These are phyloP conservation scores for Clepsis dumicolana DNA, from an alignment of 2,888 invertebrate genomes.

Conservation along the genomic window DNA sequence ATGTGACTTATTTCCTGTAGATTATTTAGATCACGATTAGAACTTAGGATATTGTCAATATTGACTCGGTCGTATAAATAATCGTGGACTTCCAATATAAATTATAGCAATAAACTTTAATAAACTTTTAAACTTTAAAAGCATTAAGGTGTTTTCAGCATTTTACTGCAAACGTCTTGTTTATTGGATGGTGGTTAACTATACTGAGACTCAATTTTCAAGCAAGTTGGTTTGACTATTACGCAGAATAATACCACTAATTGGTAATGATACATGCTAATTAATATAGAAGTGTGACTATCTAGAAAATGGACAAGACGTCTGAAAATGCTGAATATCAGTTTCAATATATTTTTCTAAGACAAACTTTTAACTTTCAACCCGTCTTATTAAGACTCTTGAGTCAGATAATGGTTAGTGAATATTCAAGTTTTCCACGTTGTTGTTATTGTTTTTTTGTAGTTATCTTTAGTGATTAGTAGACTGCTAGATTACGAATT, in stretches of 20 bases:
- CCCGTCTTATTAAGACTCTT: constrained; percentile 6
- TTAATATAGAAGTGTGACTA: not conserved
- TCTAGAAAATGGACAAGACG: not conserved
- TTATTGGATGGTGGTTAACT: not conserved
- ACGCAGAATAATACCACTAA: not conserved
- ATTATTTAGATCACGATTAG: constrained; percentile 18
- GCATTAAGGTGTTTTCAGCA: not conserved
- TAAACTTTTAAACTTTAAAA: constrained; percentile 15
- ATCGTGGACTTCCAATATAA: constrained; percentile 35
- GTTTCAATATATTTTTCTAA: constrained; percentile 34
- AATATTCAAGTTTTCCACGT: constrained; percentile 33
- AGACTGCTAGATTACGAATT: constrained; percentile 43
- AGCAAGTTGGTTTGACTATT: not conserved
- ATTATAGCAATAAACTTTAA: constrained; percentile 22
- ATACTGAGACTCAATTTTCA: not conserved
- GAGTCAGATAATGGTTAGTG: constrained; percentile 39
- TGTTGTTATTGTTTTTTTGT: constrained; percentile 32
- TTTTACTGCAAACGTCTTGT: not conserved
- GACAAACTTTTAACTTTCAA: constrained; percentile 19
- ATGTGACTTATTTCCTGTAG: constrained; percentile 25
- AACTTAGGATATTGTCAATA: constrained; percentile 24
- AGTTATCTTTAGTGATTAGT: constrained; percentile 34
- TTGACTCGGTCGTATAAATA: constrained; percentile 24
- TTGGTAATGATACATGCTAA: not conserved
- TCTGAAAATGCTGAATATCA: not conserved